Evolutionary conservation across 2,797 vertebrate species (phyloP).

Genomic region (Scyliorhinus canicula): DNA sequence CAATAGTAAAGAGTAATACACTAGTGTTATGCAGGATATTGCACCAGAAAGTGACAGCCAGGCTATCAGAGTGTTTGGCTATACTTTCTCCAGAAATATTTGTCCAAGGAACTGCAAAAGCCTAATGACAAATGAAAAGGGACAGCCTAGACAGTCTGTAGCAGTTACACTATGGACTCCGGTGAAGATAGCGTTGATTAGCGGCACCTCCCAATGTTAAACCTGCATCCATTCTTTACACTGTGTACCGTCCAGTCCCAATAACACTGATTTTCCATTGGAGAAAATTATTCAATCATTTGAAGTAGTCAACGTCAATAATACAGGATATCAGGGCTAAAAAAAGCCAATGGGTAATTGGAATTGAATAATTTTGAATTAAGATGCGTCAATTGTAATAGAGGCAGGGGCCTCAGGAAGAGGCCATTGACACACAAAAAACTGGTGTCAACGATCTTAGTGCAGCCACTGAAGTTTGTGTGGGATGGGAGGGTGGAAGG

Average conservation of each 20-base stretch:
- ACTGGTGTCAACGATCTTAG: neutral
- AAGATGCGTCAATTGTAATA: neutral
- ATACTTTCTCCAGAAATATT: neutral
- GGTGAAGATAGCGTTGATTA: neutral
- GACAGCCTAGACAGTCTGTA: neutral
- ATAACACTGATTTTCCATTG: neutral
- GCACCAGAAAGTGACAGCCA: neutral
- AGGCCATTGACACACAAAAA: neutral
- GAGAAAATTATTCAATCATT: neutral
- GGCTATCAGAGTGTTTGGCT: neutral
- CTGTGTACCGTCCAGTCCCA: neutral
- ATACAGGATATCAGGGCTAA: neutral
- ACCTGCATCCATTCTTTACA: neutral
- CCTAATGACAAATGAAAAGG: neutral
- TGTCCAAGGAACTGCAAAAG: neutral
- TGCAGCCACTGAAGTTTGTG: neutral
- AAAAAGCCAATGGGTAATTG: neutral
- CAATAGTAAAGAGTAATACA: neutral
- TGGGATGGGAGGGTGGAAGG: neutral
- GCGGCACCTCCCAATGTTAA: neutral
- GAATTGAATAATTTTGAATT: neutral
- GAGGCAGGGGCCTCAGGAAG: neutral
- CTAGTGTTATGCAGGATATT: neutral
- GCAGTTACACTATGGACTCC: neutral
- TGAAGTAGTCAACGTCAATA: neutral